These are phyloP conservation scores for Anoplopoma fimbria DNA, from an alignment of 2,113 vertebrate species.

Conservation along the genomic window DNA sequence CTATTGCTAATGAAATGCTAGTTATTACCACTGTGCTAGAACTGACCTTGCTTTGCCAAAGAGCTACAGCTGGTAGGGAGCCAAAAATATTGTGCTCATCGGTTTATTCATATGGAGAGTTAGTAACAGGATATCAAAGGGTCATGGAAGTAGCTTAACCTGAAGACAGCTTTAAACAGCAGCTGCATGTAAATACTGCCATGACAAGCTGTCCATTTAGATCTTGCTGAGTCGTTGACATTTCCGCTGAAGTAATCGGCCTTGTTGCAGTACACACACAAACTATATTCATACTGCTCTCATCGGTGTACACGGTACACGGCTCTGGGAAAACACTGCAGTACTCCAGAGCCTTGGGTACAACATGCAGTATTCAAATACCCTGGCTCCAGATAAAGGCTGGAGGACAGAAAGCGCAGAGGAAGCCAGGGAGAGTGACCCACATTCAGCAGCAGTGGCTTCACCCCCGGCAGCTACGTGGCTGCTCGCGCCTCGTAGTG, in stretches of 20 bases:
- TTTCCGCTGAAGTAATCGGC: conserved; percentile 31
- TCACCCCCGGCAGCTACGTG: conserved; percentile 47
- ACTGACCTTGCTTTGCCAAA: conserved; percentile 14
- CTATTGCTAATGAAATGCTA: conserved; percentile 30
- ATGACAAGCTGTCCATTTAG: conserved; percentile 31
- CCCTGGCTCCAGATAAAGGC: conserved; percentile 52
- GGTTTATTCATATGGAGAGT: conserved; percentile 41
- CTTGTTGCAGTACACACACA: neutral
- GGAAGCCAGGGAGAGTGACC: conserved; percentile 61
- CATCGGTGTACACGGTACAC: conserved; percentile 5
- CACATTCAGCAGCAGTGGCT: conserved; percentile 60
- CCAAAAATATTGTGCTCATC: conserved; percentile 1
- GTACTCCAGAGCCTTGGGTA: conserved; percentile 36
- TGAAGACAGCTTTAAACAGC: conserved; percentile 17
- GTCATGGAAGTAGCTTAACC: conserved; percentile 23
- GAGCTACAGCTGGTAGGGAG: conserved; percentile 23
- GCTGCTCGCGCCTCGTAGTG: conserved; percentile 28
- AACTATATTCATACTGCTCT: conserved; percentile 4
- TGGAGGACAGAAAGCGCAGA: conserved; percentile 15
- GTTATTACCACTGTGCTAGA: conserved; percentile 28
- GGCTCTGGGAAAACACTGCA: conserved; percentile 23
- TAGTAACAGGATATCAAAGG: conserved; percentile 27
- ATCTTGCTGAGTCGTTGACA: conserved; percentile 38
- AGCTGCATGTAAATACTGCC: neutral
- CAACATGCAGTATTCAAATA: conserved; percentile 65